Evolutionary conservation across 2,797 vertebrate species (phyloP), one percentile per base, ranked within the genome.

Genomic region (Anniella stebbinsi): DNA sequence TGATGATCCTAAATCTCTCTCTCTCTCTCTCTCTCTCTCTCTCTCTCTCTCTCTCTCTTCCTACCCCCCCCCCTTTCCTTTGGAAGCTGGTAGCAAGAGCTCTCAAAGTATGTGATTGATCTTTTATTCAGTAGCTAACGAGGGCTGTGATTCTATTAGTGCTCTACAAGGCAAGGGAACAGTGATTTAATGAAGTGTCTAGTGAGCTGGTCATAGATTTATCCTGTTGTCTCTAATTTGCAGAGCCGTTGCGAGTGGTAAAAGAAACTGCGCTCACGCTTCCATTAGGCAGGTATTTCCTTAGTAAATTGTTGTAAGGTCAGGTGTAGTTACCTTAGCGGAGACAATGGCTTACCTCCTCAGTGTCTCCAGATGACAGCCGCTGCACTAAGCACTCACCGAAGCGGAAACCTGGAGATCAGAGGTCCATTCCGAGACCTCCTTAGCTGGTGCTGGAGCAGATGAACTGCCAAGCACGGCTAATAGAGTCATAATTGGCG

Each of bases 401-500:
- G 97, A 96, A 97, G 98, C 95, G 94, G 98, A 99, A 98, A 98
- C 84, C 13, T 13, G 94, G 95, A 96, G 97, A 98, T 97, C 98
- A 98, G 98, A 98, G 98, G 98, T 98, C 97, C 91, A 90, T 94
- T 97, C 97, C 94, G 95, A 97, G 97, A 97, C 97, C 97, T 45
- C 97, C 97, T 96, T 97, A 96, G 97, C 97, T 82, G 96, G 97
- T 96, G 98, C 97, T 93, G 97, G 97, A 98, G 98, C 98, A 98
- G 98, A 98, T 98, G 98, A 98, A 97, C 98, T 99, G 98, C 98
- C 99, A 98, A 97, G 97, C 93, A 98, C 97, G 97, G 98, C 98
- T 99, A 99, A 99, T 99, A 98, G 98, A 99, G 98, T 98, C 98
- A 99, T 99, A 99, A 99, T 98, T 99, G 98, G 98, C 98, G 97